Evolutionary conservation across 2,888 invertebrate genomes (phyloP).

Genomic region (Onthophagus sagittarius): DNA sequence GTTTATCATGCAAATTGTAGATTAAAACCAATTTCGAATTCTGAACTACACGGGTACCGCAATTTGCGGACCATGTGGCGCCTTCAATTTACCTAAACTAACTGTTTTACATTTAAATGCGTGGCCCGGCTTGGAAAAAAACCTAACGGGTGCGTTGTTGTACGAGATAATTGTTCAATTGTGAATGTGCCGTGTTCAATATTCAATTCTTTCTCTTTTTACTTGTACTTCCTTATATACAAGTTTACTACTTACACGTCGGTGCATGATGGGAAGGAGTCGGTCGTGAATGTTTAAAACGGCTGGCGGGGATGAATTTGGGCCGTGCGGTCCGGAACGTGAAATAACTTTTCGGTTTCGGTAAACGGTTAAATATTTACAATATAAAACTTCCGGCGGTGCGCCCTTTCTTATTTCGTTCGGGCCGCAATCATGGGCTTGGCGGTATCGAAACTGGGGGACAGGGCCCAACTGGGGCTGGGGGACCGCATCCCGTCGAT

Average conservation of each 20-base stretch:
- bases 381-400: not conserved
- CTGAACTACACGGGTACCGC: constrained; percentile 40
- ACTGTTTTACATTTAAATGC: constrained; percentile 18
- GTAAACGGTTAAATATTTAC: constrained; percentile 11
- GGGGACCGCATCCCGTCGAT: constrained; percentile 15
- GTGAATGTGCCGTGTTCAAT: not conserved
- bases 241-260: not conserved
- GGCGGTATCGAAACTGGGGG: not conserved
- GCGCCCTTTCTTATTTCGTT: not conserved
- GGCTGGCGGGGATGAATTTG: not conserved
- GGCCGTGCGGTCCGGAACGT: not conserved
- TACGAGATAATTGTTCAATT: not conserved
- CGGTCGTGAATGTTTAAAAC: not conserved
- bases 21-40: constrained; percentile 49
- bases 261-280: not conserved
- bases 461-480: no score
- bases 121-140: not conserved
- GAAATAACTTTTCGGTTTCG: constrained; percentile 10
- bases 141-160: not conserved
- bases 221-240: not conserved
- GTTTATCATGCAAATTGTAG: constrained; percentile 50
- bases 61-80: constrained; percentile 30
- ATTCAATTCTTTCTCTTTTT: not conserved
- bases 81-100: constrained; percentile 14
- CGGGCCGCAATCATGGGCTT: not conserved